These are phyloP conservation scores for Meloidogyne floridensis DNA, from an alignment of 1,140 invertebrate genomes.

Conservation along the genomic window DNA sequence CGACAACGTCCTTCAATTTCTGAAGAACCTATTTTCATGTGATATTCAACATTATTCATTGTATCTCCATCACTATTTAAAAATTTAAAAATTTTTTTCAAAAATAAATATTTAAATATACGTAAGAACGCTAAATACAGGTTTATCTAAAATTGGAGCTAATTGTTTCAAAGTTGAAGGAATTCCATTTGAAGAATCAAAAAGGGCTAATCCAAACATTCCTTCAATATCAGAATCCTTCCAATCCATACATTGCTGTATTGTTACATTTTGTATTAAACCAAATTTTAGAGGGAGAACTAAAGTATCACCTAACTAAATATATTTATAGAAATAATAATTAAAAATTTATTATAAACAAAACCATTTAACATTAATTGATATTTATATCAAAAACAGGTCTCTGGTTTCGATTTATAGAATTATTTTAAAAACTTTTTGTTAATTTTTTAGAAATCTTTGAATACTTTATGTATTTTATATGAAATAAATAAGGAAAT, in stretches of 20 bases:
- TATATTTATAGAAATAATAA: background rate
- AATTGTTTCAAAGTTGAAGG: background rate
- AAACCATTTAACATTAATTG: no score
- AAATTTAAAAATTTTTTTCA: background rate
- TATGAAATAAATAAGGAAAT: background rate
- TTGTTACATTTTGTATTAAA: background rate
- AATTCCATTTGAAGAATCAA: background rate
- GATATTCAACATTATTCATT: conserved; percentile 1
- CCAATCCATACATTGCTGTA: conserved; percentile 4
- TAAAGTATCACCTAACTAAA: conserved; percentile 6
- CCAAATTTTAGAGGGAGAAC: conserved; percentile 1
- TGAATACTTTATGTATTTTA: no score
- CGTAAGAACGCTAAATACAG: background rate
- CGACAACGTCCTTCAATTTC: background rate
- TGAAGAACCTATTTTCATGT: conserved; percentile 1
- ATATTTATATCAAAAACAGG: no score
- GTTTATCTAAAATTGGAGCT: conserved; percentile 1
- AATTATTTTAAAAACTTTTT: no score
- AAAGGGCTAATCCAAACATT: background rate
- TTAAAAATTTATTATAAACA: no score
- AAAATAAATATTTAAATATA: background rate
- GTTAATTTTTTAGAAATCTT: no score
- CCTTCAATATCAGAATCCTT: conserved; percentile 4
- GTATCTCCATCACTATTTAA: background rate
- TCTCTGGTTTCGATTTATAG: no score